A percentile compares a stretch with the other conserved stretches of the same genome.
Conservation (phyloP, 2,113 vertebrate species). For the Phasianus colchicus region DNA sequence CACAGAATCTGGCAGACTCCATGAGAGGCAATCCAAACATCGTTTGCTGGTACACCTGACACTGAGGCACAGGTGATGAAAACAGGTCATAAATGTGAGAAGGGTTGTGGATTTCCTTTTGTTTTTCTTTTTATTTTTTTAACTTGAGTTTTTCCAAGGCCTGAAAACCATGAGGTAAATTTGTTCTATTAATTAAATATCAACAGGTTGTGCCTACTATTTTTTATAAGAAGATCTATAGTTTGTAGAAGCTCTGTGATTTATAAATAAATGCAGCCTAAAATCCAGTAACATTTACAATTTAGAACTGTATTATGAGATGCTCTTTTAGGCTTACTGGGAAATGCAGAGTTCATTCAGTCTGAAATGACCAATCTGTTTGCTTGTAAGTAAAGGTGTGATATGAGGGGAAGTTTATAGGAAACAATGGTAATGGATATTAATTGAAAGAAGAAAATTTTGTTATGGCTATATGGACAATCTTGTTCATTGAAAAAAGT, state of each 20-base stretch:
- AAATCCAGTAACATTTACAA: background rate
- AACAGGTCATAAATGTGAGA: background rate
- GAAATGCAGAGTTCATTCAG: background rate
- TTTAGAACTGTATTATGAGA: background rate
- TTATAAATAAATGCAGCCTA: background rate
- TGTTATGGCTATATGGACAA: background rate
- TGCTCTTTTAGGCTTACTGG: background rate
- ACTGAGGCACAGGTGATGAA: background rate
- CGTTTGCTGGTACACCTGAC: background rate
- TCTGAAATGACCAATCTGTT: background rate
- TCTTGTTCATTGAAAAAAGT: background rate
- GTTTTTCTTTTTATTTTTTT: background rate
- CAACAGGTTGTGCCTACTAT: background rate
- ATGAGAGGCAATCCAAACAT: background rate
- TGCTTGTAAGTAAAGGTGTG: background rate
- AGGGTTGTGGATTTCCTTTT: background rate
- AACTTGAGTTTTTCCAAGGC: background rate
- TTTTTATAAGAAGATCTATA: background rate
- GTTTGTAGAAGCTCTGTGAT: background rate
- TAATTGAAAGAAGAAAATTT: background rate
- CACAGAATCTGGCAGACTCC: background rate
- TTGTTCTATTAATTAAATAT: background rate
- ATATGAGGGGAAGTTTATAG: background rate
- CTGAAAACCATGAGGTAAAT: background rate
- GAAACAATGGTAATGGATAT: background rate